Percentiles rank a stretch among this genome's conserved stretches.
These are phyloP conservation scores for Orthosia gracilis DNA, from an alignment of 2,888 invertebrate genomes.

Conservation along the genomic window DNA sequence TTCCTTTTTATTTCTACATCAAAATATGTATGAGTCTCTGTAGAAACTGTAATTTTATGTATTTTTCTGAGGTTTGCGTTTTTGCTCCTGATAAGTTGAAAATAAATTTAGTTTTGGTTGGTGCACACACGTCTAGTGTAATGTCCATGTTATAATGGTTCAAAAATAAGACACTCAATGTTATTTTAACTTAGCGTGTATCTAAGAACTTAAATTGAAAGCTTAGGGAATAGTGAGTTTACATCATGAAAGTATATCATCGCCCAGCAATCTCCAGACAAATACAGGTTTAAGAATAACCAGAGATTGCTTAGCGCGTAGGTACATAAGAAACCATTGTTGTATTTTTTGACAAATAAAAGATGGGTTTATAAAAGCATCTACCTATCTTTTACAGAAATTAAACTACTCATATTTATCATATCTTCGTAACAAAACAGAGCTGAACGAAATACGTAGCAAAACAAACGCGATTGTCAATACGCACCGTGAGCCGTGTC, in stretches of 20 bases:
- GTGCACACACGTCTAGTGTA: too few relatives aligned
- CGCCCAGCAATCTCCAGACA: too few relatives aligned
- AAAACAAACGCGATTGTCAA: constrained; percentile 31
- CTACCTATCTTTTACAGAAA: neutral
- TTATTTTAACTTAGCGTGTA: too few relatives aligned
- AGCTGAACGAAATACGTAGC: neutral
- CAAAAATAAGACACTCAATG: too few relatives aligned
- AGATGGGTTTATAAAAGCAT: neutral
- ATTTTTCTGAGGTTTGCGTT: neutral
- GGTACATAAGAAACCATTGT: too few relatives aligned
- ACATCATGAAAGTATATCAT: too few relatives aligned
- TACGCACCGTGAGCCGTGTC: constrained; percentile 21
- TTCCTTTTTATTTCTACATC: constrained; percentile 19
- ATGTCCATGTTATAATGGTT: too few relatives aligned
- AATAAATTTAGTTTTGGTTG: too few relatives aligned
- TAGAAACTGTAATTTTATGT: constrained; percentile 8
- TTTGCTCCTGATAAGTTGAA: neutral
- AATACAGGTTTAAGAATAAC: too few relatives aligned
- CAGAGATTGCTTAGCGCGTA: too few relatives aligned
- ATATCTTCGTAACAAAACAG: neutral
- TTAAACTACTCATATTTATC: neutral
- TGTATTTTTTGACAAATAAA: neutral
- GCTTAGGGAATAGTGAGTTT: too few relatives aligned
- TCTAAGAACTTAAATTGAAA: too few relatives aligned
- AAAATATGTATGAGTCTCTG: constrained; percentile 33